Conservation (phyloP, 2,888 invertebrate genomes). For the Drosophila anceps region DNA sequence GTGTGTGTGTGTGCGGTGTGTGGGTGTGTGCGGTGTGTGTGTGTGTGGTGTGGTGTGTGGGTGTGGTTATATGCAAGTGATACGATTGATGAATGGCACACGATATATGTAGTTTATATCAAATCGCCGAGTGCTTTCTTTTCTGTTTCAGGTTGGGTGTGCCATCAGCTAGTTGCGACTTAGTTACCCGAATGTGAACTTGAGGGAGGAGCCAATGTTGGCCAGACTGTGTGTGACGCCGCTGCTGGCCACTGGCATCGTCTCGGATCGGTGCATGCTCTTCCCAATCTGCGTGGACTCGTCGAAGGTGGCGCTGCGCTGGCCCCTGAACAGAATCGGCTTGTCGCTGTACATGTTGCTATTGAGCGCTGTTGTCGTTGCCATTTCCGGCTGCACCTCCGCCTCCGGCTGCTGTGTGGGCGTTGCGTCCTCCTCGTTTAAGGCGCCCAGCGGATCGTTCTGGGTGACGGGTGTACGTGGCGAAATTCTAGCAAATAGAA, state of each 20-base stretch:
- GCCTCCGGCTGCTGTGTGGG: constrained; percentile 28
- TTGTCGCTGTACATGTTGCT: constrained; percentile 87
- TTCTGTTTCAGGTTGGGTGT: neutral
- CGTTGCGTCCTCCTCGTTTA: constrained; percentile 86
- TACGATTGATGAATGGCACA: constrained; percentile 32
- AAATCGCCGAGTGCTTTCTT: constrained; percentile 5
- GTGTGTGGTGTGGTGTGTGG: constrained; percentile 15
- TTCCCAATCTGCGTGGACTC: constrained; percentile 86
- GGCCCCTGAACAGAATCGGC: constrained; percentile 89
- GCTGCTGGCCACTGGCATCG: constrained; percentile 89
- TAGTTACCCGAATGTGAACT: constrained; percentile 93
- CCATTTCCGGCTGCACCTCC: constrained; percentile 9
- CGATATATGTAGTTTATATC: constrained; percentile 2
- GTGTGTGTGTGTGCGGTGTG: constrained; percentile 7
- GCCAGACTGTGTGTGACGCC: constrained; percentile 91
- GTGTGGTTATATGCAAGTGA: constrained; percentile 32
- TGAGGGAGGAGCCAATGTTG: constrained; percentile 92
- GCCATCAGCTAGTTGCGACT: constrained; percentile 3
- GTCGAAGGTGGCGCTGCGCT: constrained; percentile 88
- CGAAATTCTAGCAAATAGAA: constrained; percentile 86
- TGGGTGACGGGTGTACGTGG: constrained; percentile 94
- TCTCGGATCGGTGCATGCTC: constrained; percentile 90
- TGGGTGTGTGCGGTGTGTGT: constrained; percentile 23
- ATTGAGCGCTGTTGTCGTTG: constrained; percentile 58
- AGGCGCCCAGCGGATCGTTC: constrained; percentile 96